These are phyloP conservation scores for Tiphia femorata DNA, from an alignment of 2,888 invertebrate genomes.

Conservation along the genomic window DNA sequence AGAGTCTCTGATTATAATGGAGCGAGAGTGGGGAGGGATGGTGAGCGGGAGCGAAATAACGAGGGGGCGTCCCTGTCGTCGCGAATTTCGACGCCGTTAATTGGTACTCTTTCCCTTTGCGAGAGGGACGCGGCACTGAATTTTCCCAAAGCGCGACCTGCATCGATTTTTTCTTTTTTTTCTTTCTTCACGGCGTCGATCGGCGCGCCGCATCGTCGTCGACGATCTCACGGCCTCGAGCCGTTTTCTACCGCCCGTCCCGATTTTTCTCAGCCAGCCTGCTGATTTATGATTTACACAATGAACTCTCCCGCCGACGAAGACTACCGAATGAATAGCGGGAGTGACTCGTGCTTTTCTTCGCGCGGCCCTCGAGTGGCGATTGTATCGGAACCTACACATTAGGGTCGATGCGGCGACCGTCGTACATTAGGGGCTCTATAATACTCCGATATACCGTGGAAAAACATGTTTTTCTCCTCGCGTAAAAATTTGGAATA, in stretches of 20 bases:
- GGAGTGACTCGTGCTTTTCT: conserved; percentile 28
- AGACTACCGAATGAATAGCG: conserved; percentile 16
- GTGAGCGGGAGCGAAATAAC: background rate
- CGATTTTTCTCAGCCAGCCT: too few species aligned
- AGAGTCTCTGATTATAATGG: background rate
- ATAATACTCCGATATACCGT: background rate
- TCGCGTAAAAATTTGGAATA: background rate
- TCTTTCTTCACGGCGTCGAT: background rate
- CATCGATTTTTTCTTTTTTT: background rate
- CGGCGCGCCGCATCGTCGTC: background rate
- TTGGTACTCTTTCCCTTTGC: too few species aligned
- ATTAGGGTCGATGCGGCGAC: background rate
- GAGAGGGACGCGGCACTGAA: too few species aligned
- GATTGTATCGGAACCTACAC: background rate
- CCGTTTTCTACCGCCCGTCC: too few species aligned
- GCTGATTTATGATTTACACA: conserved; percentile 24
- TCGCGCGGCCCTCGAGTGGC: background rate
- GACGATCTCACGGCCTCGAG: too few species aligned
- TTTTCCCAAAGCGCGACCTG: too few species aligned
- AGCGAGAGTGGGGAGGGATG: background rate
- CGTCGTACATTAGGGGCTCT: background rate
- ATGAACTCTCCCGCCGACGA: conserved; percentile 29
- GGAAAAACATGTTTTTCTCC: background rate
- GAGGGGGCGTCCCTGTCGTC: too few species aligned
- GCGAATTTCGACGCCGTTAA: too few species aligned